These are phyloP conservation scores for Octodon degus DNA, from an alignment of 2,113 vertebrate species.

Conservation along the genomic window DNA sequence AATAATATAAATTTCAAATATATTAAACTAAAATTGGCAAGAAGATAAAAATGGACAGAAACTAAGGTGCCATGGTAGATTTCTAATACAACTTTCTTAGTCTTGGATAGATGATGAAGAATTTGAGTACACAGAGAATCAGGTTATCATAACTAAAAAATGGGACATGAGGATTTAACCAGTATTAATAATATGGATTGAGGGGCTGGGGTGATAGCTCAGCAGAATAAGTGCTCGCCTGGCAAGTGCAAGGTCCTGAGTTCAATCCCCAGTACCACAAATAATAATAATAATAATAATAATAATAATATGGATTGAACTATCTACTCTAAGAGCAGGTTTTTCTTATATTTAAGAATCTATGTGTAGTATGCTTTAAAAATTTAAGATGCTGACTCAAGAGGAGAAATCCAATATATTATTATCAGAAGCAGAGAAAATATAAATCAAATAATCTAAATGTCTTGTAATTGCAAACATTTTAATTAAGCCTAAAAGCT, in stretches of 20 bases:
- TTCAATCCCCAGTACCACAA: too few relatives aligned
- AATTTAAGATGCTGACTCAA: neutral
- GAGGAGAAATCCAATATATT: neutral
- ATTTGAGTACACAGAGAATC: neutral
- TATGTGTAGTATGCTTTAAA: slow-evolving; percentile 8
- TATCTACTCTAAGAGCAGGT: neutral
- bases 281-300: too few relatives aligned
- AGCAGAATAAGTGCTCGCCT: too few relatives aligned
- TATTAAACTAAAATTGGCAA: slow-evolving; percentile 18
- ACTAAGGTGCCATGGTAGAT: neutral
- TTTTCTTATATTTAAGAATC: slow-evolving; percentile 36
- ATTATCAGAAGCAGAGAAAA: slow-evolving; percentile 40
- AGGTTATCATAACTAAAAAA: slow-evolving; percentile 46
- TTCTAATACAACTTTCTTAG: neutral
- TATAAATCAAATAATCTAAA: neutral
- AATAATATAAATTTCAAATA: slow-evolving; percentile 41
- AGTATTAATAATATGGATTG: slow-evolving; percentile 37
- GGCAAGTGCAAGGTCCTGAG: too few relatives aligned
- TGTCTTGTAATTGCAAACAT: neutral
- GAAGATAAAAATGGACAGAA: slow-evolving; percentile 32
- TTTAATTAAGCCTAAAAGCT: slow-evolving; percentile 35
- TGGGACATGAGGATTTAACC: neutral
- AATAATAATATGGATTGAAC: slow-evolving; percentile 21
- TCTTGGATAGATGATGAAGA: slow-evolving; percentile 39
- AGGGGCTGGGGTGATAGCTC: neutral